Percentiles rank a stretch among this genome's conserved stretches.
These are phyloP conservation scores for Leptinotarsa texana DNA, from an alignment of 1,140 invertebrate species.

Conservation along the genomic window DNA sequence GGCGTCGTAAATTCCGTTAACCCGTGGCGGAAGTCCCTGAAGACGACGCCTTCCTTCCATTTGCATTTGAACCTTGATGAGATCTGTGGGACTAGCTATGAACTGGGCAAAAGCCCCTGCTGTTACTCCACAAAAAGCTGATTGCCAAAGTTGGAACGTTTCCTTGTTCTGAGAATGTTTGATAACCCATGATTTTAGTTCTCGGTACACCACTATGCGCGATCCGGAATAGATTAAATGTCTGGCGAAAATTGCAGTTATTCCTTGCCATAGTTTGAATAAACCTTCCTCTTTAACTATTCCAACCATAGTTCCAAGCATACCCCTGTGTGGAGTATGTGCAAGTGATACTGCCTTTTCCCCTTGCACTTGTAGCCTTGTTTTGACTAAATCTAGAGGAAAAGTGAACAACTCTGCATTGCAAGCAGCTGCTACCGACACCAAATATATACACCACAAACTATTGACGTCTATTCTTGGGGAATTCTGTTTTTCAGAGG, in stretches of 20 bases:
- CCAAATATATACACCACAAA: conserved; percentile 64
- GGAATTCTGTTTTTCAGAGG: not conserved
- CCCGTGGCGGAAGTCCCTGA: conserved; percentile 78
- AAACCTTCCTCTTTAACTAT: conserved; percentile 79
- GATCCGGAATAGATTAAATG: conserved; percentile 81
- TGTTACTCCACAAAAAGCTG: conserved; percentile 74
- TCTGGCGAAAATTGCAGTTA: conserved; percentile 83
- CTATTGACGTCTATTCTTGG: conserved; percentile 26
- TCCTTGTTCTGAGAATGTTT: conserved; percentile 50
- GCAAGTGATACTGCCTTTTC: conserved; percentile 63
- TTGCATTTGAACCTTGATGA: conserved; percentile 92
- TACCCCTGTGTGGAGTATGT: conserved; percentile 74
- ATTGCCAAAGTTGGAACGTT: conserved; percentile 69
- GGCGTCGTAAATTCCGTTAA: conserved; percentile 74
- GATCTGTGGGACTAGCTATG: conserved; percentile 84
- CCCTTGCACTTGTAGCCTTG: conserved; percentile 88
- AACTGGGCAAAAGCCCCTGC: conserved; percentile 86
- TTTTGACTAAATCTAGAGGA: conserved; percentile 90
- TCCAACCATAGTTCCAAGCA: conserved; percentile 76
- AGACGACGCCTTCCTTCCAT: conserved; percentile 82
- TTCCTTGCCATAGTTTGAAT: conserved; percentile 81
- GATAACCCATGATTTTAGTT: conserved; percentile 63
- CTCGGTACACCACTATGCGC: conserved; percentile 72
- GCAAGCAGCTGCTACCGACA: conserved; percentile 70
- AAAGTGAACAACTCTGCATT: conserved; percentile 81